Evolutionary conservation across 2,888 invertebrate species (phyloP).

Genomic region (Crematogaster levior): DNA sequence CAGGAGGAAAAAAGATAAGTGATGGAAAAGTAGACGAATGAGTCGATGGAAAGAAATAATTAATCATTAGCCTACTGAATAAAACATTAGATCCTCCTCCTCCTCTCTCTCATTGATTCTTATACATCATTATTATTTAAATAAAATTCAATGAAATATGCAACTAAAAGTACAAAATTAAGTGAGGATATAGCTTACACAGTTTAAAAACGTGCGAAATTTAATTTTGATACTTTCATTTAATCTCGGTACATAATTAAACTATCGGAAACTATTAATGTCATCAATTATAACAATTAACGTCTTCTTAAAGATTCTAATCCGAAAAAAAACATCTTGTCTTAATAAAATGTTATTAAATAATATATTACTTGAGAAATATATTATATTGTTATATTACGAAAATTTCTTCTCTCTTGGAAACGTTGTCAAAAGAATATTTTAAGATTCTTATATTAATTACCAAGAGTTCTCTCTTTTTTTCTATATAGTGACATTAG

Average conservation of each 20-base stretch:
- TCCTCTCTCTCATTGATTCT: not conserved
- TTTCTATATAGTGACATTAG: not conserved
- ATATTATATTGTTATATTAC: not conserved
- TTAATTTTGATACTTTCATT: not conserved
- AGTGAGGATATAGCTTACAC: not conserved
- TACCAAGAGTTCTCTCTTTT: not conserved
- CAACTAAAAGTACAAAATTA: not conserved
- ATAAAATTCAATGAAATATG: not conserved
- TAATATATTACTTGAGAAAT: not conserved
- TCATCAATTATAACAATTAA: too few relatives aligned
- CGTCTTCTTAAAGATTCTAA: too few relatives aligned
- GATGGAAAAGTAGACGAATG: conserved; percentile 28
- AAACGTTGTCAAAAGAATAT: not conserved
- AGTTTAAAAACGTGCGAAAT: not conserved
- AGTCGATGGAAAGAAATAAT: conserved; percentile 38
- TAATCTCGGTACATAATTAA: not conserved
- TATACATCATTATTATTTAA: not conserved
- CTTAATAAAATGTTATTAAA: not conserved
- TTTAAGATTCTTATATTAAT: not conserved
- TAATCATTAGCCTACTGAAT: conserved; percentile 44
- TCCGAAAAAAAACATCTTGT: too few relatives aligned
- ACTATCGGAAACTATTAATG: not conserved
- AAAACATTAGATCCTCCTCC: not conserved
- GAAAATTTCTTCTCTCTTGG: not conserved
- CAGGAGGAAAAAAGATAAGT: conserved; percentile 10